A percentile compares a stretch with the other conserved stretches of the same genome.
phyloP scores from a whole-genome alignment of 2,888 invertebrate genomes.

The Xanthorhoe designata region DNA sequence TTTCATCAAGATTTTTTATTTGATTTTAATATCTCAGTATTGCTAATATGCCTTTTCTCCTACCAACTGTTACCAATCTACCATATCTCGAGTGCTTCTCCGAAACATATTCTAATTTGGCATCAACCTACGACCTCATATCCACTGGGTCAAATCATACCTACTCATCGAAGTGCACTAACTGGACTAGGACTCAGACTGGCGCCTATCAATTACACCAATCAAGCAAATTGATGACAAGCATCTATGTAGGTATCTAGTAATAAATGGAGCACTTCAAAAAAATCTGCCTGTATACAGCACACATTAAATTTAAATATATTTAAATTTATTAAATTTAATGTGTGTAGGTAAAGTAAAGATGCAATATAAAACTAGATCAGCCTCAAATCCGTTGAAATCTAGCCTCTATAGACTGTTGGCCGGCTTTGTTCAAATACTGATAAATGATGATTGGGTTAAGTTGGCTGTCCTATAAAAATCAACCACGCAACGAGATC shows the following conservation, averaged over 20 bases:
- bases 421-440: neutral
- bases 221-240: slow-evolving; percentile 71
- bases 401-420: neutral
- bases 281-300: slow-evolving; percentile 42
- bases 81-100: slow-evolving; percentile 15
- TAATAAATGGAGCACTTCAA: slow-evolving; percentile 53
- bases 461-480: neutral
- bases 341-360: neutral
- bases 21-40: neutral
- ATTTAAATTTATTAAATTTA: neutral
- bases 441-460: neutral
- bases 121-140: slow-evolving; percentile 38
- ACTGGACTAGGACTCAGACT: slow-evolving; percentile 58
- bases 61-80: neutral
- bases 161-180: slow-evolving; percentile 47
- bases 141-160: slow-evolving; percentile 40
- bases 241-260: slow-evolving; percentile 58
- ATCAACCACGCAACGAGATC: neutral
- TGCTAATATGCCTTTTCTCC: neutral
- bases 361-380: neutral
- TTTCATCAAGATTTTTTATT: no score
- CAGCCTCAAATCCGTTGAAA: neutral
- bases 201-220: slow-evolving; percentile 79
- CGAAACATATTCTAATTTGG: slow-evolving; percentile 21
- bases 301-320: neutral